Conservation (phyloP, 2,888 invertebrate genomes). For the Pollenia griseotomentosa region DNA sequence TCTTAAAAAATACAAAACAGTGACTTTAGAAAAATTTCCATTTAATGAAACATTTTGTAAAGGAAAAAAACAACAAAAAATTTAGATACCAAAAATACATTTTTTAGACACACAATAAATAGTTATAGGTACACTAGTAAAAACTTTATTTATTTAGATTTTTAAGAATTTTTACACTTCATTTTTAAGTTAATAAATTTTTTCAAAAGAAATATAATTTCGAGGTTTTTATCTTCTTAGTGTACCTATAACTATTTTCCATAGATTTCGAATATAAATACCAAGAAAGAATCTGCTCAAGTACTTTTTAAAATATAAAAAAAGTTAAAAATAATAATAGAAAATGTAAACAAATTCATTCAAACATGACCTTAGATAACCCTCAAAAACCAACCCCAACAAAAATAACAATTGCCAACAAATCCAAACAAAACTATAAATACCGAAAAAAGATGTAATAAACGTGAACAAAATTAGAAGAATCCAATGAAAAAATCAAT, state of each 20-base stretch:
- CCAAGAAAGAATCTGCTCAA: slow-evolving; percentile 7
- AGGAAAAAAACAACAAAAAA: not conserved
- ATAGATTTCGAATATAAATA: not conserved
- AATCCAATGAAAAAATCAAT: slow-evolving; percentile 19
- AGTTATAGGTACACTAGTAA: not conserved
- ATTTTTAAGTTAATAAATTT: no score
- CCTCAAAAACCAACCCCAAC: slow-evolving; percentile 31
- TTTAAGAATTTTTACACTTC: no score
- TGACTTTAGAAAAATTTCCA: slow-evolving; percentile 1
- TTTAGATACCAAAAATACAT: not conserved
- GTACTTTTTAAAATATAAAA: not conserved
- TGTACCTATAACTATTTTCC: slow-evolving; percentile 8
- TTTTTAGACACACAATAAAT: not conserved
- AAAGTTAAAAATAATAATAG: slow-evolving; percentile 29
- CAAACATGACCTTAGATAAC: slow-evolving; percentile 65
- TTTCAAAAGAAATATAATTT: no score
- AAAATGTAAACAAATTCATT: slow-evolving; percentile 44
- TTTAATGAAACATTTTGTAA: not conserved
- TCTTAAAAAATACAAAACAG: not conserved
- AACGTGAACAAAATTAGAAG: slow-evolving; percentile 9
- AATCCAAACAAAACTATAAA: slow-evolving; percentile 26
- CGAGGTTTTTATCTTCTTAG: not conserved
- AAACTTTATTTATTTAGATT: not conserved
- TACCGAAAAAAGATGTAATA: not conserved
- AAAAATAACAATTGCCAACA: slow-evolving; percentile 42